phyloP scores from a whole-genome alignment of 2,888 invertebrate genomes.

The Eupithecia subfuscata region DNA sequence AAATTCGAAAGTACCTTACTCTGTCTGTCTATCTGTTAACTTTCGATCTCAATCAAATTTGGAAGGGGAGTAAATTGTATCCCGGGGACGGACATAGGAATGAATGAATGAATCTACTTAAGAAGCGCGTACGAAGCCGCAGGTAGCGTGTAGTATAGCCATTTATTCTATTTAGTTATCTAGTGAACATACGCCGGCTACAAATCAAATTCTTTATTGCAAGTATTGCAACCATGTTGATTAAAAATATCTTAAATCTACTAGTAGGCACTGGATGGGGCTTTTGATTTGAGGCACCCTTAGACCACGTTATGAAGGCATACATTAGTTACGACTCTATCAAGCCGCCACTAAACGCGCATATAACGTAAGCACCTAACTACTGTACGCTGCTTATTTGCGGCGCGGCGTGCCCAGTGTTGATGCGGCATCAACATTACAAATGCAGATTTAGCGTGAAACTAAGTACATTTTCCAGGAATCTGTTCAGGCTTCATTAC shows the following conservation, averaged over 20 bases:
- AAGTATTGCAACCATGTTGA: neutral
- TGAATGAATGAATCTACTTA: no score
- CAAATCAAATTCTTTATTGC: neutral
- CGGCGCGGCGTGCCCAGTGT: constrained; percentile 29
- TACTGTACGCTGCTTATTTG: constrained; percentile 10
- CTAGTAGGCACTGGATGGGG: neutral
- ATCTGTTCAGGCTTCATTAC: neutral
- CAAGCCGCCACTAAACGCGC: constrained; percentile 31
- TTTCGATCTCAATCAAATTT: no score
- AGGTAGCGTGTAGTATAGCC: no score
- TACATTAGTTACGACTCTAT: constrained; percentile 25
- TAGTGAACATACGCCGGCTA: no score
- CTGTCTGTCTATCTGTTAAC: no score
- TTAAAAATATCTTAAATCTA: neutral
- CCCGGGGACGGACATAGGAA: no score
- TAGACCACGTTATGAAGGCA: constrained; percentile 27
- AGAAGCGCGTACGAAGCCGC: no score
- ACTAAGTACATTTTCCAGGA: constrained; percentile 16
- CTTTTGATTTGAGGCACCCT: constrained; percentile 17
- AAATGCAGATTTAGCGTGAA: constrained; percentile 25
- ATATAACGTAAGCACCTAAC: constrained; percentile 29
- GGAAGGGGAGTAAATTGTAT: no score
- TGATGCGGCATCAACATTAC: constrained; percentile 34
- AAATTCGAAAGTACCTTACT: no score
- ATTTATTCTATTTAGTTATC: no score